Evolutionary conservation across 2,888 invertebrate species (phyloP).

Genomic region (Idaea dimidiata): DNA sequence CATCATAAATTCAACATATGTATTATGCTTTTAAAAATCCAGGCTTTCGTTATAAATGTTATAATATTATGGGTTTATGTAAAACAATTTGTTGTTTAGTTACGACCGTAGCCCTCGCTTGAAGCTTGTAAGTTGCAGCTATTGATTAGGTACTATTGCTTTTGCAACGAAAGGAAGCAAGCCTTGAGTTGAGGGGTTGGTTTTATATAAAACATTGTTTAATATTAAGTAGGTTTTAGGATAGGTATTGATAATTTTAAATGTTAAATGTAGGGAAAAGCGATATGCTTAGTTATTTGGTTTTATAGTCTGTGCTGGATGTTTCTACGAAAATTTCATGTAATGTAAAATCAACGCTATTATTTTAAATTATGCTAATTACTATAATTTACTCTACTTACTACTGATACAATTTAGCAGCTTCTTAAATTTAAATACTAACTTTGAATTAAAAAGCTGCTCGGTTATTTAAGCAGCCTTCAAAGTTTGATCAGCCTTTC

Average conservation of each 20-base stretch:
- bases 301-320: not conserved
- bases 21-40: constrained; percentile 23
- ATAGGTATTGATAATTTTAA: not conserved
- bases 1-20: constrained; percentile 20
- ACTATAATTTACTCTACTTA: too few species aligned
- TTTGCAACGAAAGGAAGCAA: not conserved
- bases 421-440: too few species aligned
- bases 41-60: constrained; percentile 5
- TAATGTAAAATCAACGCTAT: too few species aligned
- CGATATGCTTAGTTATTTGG: not conserved
- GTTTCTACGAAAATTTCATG: too few species aligned
- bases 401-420: too few species aligned
- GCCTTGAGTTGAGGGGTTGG: not conserved
- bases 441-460: too few species aligned
- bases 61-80: constrained; percentile 24
- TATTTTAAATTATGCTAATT: too few species aligned
- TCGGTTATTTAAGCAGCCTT: too few species aligned
- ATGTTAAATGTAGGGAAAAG: not conserved
- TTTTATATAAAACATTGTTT: not conserved
- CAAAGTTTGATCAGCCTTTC: too few species aligned
- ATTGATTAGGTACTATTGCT: not conserved
- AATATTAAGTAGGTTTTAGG: not conserved
- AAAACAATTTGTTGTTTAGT: constrained; percentile 5
- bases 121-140: not conserved
- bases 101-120: constrained; percentile 11